These are phyloP conservation scores for Charina bottae DNA, from an alignment of 2,113 vertebrate genomes.

Conservation along the genomic window DNA sequence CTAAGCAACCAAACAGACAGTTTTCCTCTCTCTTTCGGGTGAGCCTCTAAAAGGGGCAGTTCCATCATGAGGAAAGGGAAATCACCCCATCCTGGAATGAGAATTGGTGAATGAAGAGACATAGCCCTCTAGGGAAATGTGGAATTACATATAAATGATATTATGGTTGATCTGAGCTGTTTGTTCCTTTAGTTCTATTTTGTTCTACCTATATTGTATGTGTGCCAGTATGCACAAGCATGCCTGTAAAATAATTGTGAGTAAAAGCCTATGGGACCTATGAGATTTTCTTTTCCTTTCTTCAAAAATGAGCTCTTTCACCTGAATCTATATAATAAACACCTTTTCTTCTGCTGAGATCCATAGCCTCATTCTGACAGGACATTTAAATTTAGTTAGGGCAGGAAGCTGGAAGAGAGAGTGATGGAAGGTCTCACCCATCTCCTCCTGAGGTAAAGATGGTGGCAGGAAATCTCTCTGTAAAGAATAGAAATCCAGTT, in stretches of 20 bases:
- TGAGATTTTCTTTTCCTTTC: background rate
- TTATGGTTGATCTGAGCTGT: background rate
- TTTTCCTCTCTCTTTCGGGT: background rate
- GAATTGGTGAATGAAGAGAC: background rate
- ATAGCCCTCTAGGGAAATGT: background rate
- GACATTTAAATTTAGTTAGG: background rate
- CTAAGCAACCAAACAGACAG: background rate
- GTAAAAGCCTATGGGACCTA: background rate
- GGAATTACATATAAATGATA: background rate
- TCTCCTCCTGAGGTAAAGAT: background rate
- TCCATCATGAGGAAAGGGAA: background rate
- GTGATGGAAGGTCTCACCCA: background rate
- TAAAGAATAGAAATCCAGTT: too few species aligned
- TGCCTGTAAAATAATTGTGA: background rate
- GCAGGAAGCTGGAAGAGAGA: background rate
- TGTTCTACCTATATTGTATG: background rate
- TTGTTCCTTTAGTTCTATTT: background rate
- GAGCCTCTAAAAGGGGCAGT: background rate
- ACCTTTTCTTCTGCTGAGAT: background rate
- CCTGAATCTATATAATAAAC: background rate
- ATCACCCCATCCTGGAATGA: background rate
- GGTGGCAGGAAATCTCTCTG: background rate
- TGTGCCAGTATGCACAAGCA: background rate
- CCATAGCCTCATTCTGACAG: background rate
- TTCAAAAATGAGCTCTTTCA: background rate